Base-by-base conservation (phyloP, 2,888 invertebrate genomes). In the Catocala sponsa region DNA sequence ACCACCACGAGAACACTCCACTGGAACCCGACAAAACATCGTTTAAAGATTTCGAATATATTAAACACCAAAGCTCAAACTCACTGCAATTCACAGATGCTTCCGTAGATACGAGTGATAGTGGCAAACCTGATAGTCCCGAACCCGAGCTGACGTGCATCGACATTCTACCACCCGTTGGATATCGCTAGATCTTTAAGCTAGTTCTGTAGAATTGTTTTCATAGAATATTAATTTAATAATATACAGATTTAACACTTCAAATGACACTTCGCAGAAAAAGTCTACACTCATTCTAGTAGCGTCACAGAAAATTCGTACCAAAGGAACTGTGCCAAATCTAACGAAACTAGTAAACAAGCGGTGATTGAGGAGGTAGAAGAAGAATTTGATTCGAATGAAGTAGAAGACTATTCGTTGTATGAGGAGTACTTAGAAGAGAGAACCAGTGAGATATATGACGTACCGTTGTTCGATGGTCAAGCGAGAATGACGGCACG, bases 61-160 rank as follows among this genome's bases (percentile, higher is more conserved):
- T 80, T 55, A 82, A 81, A 66, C 79, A 81, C 61, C 74, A 75
- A 65, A 83, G 80, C 74, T 74, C 83, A n/a, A 87, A 82, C 65
- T 82, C 86, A 62, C 72, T 87, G 55, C 90, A 89, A 67, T 79
- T 78, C 73, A 89, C 90, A 44, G 91, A 91, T 74, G 91, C 89
- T 78, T 91, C 91, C 44, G 90, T 90, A 86, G 92, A 92, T 70
- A 91, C 91, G 64, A 93, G 91, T 66, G 93, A 93, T 76, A 93
- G 92, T 73, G 92, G 92, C 69, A 93, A 93, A 76, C 92, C 93
- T 7, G 92, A 93, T 70, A 93, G 93, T 72, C 92, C 93, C 9
- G 92, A 91, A 74, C 91, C 92, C 6, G 92, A 93, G 59, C 71
- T 92, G 63, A 85, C 90, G 38, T 94, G 94, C 75, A 82, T 91